Conservation (phyloP, 2,888 invertebrate species). For the Clivina fossor region DNA sequence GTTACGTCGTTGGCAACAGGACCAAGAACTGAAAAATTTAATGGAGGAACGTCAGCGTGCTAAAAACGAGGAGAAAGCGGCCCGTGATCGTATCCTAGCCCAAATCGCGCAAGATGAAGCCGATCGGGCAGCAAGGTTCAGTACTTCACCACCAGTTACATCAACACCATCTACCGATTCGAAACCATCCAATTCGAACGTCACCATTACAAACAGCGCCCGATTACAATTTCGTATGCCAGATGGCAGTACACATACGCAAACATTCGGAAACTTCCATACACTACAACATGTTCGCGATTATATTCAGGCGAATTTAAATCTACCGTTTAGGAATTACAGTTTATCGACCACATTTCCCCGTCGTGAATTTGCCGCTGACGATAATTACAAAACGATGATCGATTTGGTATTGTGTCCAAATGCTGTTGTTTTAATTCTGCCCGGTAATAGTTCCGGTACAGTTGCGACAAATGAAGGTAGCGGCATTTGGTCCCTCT, state of each 20-base stretch:
- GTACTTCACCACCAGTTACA: slow-evolving; percentile 46
- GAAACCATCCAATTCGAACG: slow-evolving; percentile 34
- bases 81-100: slow-evolving; percentile 74
- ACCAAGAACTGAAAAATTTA: slow-evolving; percentile 71
- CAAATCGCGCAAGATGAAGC: slow-evolving; percentile 86
- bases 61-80: slow-evolving; percentile 72
- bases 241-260: slow-evolving; percentile 73
- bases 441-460: slow-evolving; percentile 58
- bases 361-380: slow-evolving; percentile 63
- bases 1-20: slow-evolving; percentile 72
- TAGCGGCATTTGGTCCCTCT: slow-evolving; percentile 59
- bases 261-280: slow-evolving; percentile 70
- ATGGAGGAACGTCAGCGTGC: slow-evolving; percentile 75
- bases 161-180: slow-evolving; percentile 1
- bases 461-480: slow-evolving; percentile 48
- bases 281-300: slow-evolving; percentile 61
- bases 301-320: slow-evolving; percentile 50
- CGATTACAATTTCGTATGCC: slow-evolving; percentile 86
- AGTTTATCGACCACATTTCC: slow-evolving; percentile 78
- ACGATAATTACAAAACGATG: slow-evolving; percentile 60
- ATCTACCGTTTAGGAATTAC: slow-evolving; percentile 60
- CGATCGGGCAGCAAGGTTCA: slow-evolving; percentile 61
- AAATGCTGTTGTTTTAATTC: slow-evolving; percentile 72
- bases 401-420: slow-evolving; percentile 71
- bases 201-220: slow-evolving; percentile 60